A percentile compares a stretch with the other conserved stretches of the same genome.
phyloP scores from a whole-genome alignment of 2,113 vertebrate genomes.

The Gymnocephalus cernua region DNA sequence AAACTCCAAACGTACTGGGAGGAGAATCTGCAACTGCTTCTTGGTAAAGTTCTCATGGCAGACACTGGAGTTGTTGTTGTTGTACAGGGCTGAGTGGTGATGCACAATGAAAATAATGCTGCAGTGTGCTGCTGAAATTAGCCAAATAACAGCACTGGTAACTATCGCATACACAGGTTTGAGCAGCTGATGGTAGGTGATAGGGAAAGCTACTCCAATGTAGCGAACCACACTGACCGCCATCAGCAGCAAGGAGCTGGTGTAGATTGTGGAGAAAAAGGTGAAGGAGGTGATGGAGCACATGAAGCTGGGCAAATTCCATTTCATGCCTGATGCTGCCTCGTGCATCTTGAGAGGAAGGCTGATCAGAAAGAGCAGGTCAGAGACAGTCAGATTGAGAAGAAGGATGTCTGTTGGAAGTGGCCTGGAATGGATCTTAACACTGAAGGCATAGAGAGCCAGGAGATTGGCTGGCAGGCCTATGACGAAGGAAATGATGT shows the following conservation, averaged over 20 bases:
- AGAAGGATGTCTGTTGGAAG: slow-evolving; percentile 83
- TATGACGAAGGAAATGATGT: slow-evolving; percentile 81
- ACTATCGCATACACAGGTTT: slow-evolving; percentile 54
- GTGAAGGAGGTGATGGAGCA: slow-evolving; percentile 82
- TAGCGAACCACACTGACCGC: slow-evolving; percentile 86
- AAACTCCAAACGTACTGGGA: slow-evolving; percentile 82
- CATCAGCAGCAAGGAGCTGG: slow-evolving; percentile 86
- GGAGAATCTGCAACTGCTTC: slow-evolving; percentile 75
- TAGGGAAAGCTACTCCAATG: slow-evolving; percentile 81
- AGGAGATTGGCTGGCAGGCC: slow-evolving; percentile 86
- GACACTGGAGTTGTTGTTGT: not conserved
- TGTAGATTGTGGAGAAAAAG: slow-evolving; percentile 88
- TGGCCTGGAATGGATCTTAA: slow-evolving; percentile 73
- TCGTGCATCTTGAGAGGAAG: slow-evolving; percentile 87
- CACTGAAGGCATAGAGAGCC: slow-evolving; percentile 81
- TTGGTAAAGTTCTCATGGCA: slow-evolving; percentile 83
- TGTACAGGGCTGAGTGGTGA: slow-evolving; percentile 44
- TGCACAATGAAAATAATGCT: slow-evolving; percentile 75
- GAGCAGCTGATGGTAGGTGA: slow-evolving; percentile 74
- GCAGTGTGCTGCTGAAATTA: slow-evolving; percentile 82
- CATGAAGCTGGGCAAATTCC: slow-evolving; percentile 72
- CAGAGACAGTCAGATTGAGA: slow-evolving; percentile 84
- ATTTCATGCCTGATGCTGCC: slow-evolving; percentile 66
- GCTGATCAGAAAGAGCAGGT: slow-evolving; percentile 85
- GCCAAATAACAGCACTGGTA: slow-evolving; percentile 76